phyloP scores from a whole-genome alignment of 2,888 invertebrate genomes.

The Oscheius sp. region DNA sequence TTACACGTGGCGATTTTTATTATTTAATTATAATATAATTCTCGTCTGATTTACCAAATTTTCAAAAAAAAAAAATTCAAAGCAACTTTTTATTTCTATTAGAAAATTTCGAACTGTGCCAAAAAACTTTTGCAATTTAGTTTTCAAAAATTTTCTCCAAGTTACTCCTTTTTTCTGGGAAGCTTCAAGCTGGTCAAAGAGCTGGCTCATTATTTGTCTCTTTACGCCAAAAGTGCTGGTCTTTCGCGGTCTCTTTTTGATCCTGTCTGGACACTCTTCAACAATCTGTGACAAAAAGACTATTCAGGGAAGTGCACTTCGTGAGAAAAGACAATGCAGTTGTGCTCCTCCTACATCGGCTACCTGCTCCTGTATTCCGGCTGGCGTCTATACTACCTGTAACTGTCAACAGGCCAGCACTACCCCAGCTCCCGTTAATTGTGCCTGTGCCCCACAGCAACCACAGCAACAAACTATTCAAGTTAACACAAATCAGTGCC shows the following conservation, averaged over 20 bases:
- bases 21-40: not conserved
- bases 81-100: not conserved
- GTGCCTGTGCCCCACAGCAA: not conserved
- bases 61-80: not conserved
- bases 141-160: not conserved
- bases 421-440: not conserved
- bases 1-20: too few relatives aligned
- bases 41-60: not conserved
- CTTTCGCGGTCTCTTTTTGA: too few relatives aligned
- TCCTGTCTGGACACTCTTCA: too few relatives aligned
- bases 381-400: constrained; percentile 24
- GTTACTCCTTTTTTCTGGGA: not conserved
- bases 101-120: not conserved
- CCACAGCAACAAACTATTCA: constrained; percentile 7
- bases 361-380: constrained; percentile 5
- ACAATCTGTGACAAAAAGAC: not conserved
- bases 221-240: too few relatives aligned
- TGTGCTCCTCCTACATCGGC: constrained; percentile 32
- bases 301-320: constrained; percentile 37
- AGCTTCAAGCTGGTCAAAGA: not conserved
- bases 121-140: not conserved
- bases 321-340: constrained; percentile 34
- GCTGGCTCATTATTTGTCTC: not conserved
- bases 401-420: not conserved
- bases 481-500: constrained; percentile 42